Evolutionary conservation across 2,888 invertebrate species (phyloP).

Genomic region (Allacma fusca): DNA sequence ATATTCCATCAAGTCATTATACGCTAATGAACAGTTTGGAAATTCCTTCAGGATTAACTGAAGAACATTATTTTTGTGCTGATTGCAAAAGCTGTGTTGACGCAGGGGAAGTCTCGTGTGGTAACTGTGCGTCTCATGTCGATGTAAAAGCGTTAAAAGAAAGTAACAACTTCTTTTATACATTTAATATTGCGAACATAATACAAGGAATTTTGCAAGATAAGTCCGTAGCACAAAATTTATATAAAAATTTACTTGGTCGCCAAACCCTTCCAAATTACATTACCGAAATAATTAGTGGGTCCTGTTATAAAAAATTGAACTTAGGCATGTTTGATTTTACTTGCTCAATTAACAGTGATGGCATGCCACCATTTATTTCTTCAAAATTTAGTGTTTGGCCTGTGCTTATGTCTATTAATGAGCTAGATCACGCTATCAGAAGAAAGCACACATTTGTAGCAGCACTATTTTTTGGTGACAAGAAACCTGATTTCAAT

Average conservation of each 20-base stretch:
- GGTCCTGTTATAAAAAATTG: conserved; percentile 7
- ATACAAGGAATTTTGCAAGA: background rate
- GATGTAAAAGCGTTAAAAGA: background rate
- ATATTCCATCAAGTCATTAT: conserved; percentile 24
- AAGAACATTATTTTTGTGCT: conserved; percentile 9
- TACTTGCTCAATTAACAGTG: conserved; percentile 43
- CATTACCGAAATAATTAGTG: conserved; percentile 9
- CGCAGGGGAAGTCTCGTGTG: background rate
- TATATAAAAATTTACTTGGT: background rate
- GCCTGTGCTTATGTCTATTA: conserved; percentile 44
- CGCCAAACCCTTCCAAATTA: background rate
- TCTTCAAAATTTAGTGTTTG: conserved; percentile 46
- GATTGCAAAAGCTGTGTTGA: background rate
- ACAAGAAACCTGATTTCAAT: conserved; percentile 41
- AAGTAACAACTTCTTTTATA: conserved; percentile 23
- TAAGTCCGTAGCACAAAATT: background rate
- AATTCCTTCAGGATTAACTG: background rate
- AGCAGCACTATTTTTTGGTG: conserved; percentile 44
- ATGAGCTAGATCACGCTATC: conserved; percentile 35
- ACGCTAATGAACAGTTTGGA: conserved; percentile 4
- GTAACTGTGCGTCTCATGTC: background rate
- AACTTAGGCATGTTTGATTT: conserved; percentile 32
- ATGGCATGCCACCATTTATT: conserved; percentile 49
- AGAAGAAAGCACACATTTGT: conserved; percentile 26
- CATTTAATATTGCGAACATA: background rate